phyloP scores from a whole-genome alignment of 2,797 vertebrate species.

The Threskiornis aethiopicus region DNA sequence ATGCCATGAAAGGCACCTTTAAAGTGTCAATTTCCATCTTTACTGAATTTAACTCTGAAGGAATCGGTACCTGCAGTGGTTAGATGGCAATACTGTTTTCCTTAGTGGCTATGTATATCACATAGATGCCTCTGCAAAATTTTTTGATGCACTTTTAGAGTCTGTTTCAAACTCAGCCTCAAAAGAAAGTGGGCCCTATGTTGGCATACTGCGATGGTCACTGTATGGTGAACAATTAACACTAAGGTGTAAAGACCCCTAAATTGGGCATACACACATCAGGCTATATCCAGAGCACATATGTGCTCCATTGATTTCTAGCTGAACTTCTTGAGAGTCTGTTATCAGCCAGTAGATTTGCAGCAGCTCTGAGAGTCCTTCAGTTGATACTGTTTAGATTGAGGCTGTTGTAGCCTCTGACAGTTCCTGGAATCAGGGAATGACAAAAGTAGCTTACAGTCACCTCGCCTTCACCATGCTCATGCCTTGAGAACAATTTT shows the following conservation, averaged over 20 bases:
- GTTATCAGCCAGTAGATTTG: neutral
- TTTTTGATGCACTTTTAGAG: neutral
- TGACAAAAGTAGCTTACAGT: neutral
- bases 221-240: neutral
- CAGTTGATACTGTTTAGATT: neutral
- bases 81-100: neutral
- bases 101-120: neutral
- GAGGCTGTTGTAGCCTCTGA: neutral
- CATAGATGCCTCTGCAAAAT: neutral
- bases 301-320: neutral
- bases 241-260: neutral
- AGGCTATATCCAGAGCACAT: neutral
- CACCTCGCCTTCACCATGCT: neutral
- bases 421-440: neutral
- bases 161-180: neutral
- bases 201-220: neutral
- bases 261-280: neutral
- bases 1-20: neutral
- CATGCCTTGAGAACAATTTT: neutral
- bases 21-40: neutral
- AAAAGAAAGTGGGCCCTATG: neutral
- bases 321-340: neutral
- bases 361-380: neutral
- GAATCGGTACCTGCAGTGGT: neutral
- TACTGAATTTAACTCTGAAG: neutral